Base-by-base conservation (phyloP, 1,140 invertebrate genomes). In the Sarcophaga peregrina region DNA sequence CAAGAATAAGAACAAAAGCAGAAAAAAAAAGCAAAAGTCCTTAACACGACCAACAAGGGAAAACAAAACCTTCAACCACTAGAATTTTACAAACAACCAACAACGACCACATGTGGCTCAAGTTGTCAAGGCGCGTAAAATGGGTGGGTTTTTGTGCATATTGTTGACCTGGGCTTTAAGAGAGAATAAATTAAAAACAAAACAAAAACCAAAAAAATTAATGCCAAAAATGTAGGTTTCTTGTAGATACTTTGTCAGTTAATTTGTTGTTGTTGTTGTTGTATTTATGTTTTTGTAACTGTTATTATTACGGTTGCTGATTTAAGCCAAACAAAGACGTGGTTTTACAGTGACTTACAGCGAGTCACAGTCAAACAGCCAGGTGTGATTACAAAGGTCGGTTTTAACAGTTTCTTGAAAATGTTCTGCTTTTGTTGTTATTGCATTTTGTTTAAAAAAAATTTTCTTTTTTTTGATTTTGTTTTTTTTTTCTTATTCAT, bases 301-400 rank as follows among this genome's bases (percentile, higher is more conserved):
- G 25, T 37, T 37, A 37, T 37, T 37, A 37, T 37, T 37, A 37
- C 25, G 25, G 4, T 52, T 75, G 10, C 15, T 75, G n/a, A 52
- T 78, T 50, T 78, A 52, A 50, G 45, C 45, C 75, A 78, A 78
- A 76, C 74, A 76, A 76, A 76, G 74, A 78, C n/a, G 10, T 20
- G 47, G 5, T 52, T 52, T 48, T 48, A n/a, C 5, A 20, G 7
- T 37, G 25, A 37, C 25, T 37, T 37, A 37, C 25, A 37, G 25
- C 25, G 25, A 37, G 25, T 37, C 25, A 37, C 15, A 76, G 45
- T 47, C 17, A 20, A 50, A 52, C 25, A 52, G 75, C 75, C 75
- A 78, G 75, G 75, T 78, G 75, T 78, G 75, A 20, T 78, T 78
- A 78, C 75, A 78, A 78, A 78, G 75, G 75, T 78, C 75, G 75